These are phyloP conservation scores for Lasius fuliginosus DNA, from an alignment of 2,888 invertebrate genomes.

Conservation along the genomic window DNA sequence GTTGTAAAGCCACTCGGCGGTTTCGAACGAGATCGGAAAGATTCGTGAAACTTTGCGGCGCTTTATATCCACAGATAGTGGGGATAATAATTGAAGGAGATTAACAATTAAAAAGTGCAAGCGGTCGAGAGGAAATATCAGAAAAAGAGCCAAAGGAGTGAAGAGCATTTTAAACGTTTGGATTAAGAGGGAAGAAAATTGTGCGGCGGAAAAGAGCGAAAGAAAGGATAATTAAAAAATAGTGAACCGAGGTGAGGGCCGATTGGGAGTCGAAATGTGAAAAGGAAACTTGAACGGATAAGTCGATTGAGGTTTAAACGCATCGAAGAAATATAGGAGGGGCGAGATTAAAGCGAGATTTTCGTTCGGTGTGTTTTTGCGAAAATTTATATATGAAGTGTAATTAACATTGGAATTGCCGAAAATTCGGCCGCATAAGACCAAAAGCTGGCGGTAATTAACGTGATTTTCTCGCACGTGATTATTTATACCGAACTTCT, in stretches of 20 bases:
- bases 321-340: neutral
- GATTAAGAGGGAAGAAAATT: constrained; percentile 25
- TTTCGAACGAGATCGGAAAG: neutral
- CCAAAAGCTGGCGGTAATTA: neutral
- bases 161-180: constrained; percentile 36
- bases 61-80: constrained; percentile 2
- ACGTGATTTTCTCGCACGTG: neutral
- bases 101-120: constrained; percentile 26
- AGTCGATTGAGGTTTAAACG: neutral
- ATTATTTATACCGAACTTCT: constrained; percentile 1
- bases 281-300: constrained; percentile 17
- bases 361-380: neutral
- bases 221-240: constrained; percentile 24
- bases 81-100: constrained; percentile 2
- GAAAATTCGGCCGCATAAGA: neutral
- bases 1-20: constrained; percentile 7
- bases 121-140: constrained; percentile 8
- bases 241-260: neutral
- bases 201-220: constrained; percentile 6
- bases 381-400: neutral
- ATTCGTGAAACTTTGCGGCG: neutral
- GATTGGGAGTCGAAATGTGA: constrained; percentile 23
- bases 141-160: neutral
- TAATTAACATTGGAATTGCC: neutral
- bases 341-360: neutral